Percentiles rank a stretch among this genome's conserved stretches.
Evolutionary conservation across 2,113 vertebrate species (phyloP).

Genomic region (Terrapene triunguis): DNA sequence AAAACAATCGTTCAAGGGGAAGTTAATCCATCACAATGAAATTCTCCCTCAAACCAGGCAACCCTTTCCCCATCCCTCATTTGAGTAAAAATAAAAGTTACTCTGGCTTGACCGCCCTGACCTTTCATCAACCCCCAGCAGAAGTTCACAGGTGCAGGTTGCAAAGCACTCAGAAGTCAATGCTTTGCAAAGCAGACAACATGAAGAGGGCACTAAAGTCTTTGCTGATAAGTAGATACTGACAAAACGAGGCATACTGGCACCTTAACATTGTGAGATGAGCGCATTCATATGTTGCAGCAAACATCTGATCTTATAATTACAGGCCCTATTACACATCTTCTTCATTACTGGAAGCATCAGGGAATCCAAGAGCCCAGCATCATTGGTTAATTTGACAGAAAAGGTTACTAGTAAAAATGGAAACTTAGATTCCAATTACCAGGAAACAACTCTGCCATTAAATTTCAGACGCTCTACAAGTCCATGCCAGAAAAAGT

Average conservation of each 20-base stretch:
- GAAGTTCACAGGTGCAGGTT: not conserved
- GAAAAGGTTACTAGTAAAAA: not conserved
- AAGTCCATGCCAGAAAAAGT: not conserved
- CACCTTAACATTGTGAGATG: accelerated
- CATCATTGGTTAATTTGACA: not conserved
- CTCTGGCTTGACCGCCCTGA: accelerated
- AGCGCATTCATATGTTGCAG: accelerated
- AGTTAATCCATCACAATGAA: not conserved
- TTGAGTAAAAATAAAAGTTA: not conserved
- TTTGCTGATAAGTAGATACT: accelerated
- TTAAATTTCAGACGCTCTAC: not conserved
- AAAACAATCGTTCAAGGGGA: accelerated
- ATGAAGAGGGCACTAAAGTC: accelerated
- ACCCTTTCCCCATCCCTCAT: not conserved
- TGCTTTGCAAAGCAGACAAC: not conserved
- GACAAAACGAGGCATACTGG: not conserved
- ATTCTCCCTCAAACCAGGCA: not conserved
- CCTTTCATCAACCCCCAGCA: not conserved
- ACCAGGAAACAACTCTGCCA: not conserved
- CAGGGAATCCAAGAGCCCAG: not conserved
- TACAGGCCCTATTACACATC: not conserved
- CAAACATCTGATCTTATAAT: not conserved
- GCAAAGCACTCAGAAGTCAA: not conserved
- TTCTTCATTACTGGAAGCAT: not conserved
- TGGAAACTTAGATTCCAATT: accelerated